Evolutionary conservation across 2,888 invertebrate genomes (phyloP).

Genomic region (Tubulanus polymorphus): DNA sequence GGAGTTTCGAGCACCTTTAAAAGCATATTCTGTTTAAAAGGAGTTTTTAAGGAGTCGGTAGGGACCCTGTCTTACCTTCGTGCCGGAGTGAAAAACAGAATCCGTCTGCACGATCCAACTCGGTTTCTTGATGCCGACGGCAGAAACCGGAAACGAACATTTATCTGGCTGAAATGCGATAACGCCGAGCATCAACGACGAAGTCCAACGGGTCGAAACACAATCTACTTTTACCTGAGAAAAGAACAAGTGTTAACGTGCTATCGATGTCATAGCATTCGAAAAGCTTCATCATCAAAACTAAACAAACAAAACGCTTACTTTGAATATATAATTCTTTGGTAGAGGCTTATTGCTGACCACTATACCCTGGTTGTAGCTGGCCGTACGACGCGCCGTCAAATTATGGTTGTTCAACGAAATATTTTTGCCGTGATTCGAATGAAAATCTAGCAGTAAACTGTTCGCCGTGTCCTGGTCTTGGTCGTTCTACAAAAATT

Average conservation of each 20-base stretch:
- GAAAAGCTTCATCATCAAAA: too few species aligned
- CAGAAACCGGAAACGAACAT: constrained; percentile 65
- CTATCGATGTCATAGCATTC: too few species aligned
- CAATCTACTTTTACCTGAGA: constrained; percentile 63
- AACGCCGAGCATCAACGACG: constrained; percentile 74
- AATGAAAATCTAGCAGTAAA: constrained; percentile 57
- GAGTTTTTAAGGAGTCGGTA: too few species aligned
- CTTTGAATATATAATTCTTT: constrained; percentile 68
- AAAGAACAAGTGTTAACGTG: neutral
- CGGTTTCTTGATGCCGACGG: constrained; percentile 72
- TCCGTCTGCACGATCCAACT: constrained; percentile 81
- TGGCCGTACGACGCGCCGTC: constrained; percentile 69
- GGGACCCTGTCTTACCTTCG: constrained; percentile 69
- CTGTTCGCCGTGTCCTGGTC: constrained; percentile 39
- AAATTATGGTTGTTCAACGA: constrained; percentile 63
- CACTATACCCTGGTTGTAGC: constrained; percentile 80
- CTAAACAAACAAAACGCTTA: too few species aligned
- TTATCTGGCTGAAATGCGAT: constrained; percentile 70
- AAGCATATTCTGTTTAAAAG: too few species aligned
- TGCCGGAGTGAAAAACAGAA: constrained; percentile 76
- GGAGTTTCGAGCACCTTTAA: too few species aligned
- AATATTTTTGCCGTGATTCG: constrained; percentile 79
- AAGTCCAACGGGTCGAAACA: constrained; percentile 70
- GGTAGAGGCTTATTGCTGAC: constrained; percentile 64
- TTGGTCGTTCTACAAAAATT: constrained; percentile 31